Evolutionary conservation across 1,140 invertebrate genomes (phyloP).

Genomic region (Danaus plexippus): DNA sequence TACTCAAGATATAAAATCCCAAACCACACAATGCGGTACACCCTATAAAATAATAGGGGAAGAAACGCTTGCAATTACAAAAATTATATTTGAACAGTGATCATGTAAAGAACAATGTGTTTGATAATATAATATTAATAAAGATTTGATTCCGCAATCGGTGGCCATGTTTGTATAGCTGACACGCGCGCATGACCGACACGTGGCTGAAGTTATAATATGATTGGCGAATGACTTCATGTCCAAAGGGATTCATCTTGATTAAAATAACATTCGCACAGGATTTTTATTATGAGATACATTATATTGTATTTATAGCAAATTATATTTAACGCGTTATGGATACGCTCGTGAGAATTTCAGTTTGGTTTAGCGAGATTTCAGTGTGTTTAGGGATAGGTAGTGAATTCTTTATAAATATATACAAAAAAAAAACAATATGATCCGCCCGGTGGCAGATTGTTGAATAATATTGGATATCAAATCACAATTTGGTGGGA

Average conservation of each 20-base stretch:
- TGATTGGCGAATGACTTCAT: slow-evolving; percentile 41
- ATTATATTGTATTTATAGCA: slow-evolving; percentile 21
- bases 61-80: slow-evolving; percentile 50
- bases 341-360: too few species aligned
- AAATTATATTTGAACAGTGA: slow-evolving; percentile 58
- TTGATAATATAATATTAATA: slow-evolving; percentile 61
- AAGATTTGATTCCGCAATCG: slow-evolving; percentile 59
- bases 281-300: slow-evolving; percentile 25
- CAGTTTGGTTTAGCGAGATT: too few species aligned
- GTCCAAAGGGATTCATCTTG: slow-evolving; percentile 21
- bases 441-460: slow-evolving; percentile 15
- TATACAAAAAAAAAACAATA: slow-evolving; percentile 27
- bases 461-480: slow-evolving; percentile 39
- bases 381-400: too few species aligned
- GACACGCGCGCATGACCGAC: slow-evolving; percentile 49
- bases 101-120: slow-evolving; percentile 52
- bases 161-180: slow-evolving; percentile 62
- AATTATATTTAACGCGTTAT: too few species aligned
- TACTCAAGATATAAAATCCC: slow-evolving; percentile 32
- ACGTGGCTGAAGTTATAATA: slow-evolving; percentile 49
- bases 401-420: too few species aligned
- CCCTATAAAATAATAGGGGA: slow-evolving; percentile 43
- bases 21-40: slow-evolving; percentile 32
- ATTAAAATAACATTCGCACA: slow-evolving; percentile 19
- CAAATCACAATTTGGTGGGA: slow-evolving; percentile 57